phyloP scores from a whole-genome alignment of 2,888 invertebrate species.

The Syrphus vitripennis region DNA sequence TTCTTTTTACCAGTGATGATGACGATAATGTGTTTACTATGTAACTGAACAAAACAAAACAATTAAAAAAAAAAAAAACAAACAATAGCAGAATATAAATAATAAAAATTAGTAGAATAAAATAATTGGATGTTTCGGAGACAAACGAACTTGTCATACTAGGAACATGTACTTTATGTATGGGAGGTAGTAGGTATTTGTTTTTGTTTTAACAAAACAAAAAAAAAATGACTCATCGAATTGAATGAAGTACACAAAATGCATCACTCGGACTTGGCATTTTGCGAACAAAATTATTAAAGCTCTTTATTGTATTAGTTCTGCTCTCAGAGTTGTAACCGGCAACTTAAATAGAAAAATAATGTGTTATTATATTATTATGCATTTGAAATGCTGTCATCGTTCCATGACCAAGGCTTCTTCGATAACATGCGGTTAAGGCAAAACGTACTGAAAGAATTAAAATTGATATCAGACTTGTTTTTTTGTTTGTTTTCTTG shows the following conservation, averaged over 20 bases:
- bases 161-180: too few relatives aligned
- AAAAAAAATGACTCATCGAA: not conserved
- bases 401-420: conserved; percentile 32
- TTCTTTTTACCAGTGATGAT: not conserved
- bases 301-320: not conserved
- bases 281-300: not conserved
- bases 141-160: not conserved
- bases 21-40: not conserved
- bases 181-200: not conserved
- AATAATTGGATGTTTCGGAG: not conserved
- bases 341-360: not conserved
- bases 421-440: not conserved
- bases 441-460: conserved; percentile 20
- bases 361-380: conserved; percentile 18
- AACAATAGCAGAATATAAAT: not conserved
- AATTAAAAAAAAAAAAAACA: conserved; percentile 1
- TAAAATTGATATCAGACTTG: not conserved
- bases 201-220: not conserved
- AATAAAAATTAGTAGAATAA: not conserved
- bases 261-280: conserved; percentile 40
- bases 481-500: not conserved
- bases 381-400: conserved; percentile 40
- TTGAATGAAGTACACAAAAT: conserved; percentile 38
- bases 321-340: conserved; percentile 3
- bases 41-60: conserved; percentile 6